Conservation (phyloP, 2,113 vertebrate genomes). For the Mustelus asterias region DNA sequence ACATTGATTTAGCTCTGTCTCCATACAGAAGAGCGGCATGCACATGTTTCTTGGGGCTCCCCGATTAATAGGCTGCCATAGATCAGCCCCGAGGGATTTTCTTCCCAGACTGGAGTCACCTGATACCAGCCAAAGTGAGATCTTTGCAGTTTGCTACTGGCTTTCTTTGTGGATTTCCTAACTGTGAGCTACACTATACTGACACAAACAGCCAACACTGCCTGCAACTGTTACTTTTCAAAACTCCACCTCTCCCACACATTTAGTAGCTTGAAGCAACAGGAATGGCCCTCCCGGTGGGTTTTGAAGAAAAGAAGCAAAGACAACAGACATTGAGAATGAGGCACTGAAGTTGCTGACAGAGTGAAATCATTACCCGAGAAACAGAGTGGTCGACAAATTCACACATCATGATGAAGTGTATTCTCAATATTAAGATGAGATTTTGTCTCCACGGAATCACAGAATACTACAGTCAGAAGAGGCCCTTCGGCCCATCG, state of each 20-base stretch:
- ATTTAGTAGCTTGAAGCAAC: not conserved
- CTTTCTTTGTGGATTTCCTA: not conserved
- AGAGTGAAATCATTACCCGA: not conserved
- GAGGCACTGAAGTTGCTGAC: not conserved
- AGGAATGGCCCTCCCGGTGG: not conserved
- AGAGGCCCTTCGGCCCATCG: too few relatives aligned
- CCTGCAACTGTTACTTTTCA: not conserved
- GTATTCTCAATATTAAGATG: too few relatives aligned
- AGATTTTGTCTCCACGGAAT: too few relatives aligned
- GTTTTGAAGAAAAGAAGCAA: not conserved
- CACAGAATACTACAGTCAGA: too few relatives aligned
- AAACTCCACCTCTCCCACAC: not conserved
- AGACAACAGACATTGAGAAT: not conserved
- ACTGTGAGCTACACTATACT: not conserved
- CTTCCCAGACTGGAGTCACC: not conserved
- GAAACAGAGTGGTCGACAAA: not conserved
- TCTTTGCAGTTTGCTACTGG: not conserved
- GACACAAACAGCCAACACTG: not conserved
- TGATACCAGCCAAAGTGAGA: not conserved
- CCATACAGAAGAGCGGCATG: not conserved
- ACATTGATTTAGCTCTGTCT: not conserved
- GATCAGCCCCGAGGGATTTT: not conserved
- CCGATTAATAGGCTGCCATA: not conserved
- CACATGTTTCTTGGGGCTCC: not conserved
- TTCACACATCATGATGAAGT: not conserved